These are phyloP conservation scores for Zaprionus bogoriensis DNA, from an alignment of 2,888 invertebrate genomes.

Conservation along the genomic window DNA sequence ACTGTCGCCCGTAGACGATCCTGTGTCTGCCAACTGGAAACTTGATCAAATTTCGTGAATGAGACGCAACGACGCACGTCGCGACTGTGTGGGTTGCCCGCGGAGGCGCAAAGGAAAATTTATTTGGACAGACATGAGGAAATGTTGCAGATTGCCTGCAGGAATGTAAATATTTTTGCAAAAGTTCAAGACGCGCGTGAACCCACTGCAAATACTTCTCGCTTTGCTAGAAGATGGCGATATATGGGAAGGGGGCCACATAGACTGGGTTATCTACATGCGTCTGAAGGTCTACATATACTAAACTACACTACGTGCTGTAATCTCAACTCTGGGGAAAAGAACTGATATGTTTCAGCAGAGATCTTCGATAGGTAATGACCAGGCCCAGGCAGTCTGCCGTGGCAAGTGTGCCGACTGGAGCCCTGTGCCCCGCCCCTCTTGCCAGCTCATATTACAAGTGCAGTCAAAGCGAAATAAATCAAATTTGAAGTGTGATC, in stretches of 20 bases:
- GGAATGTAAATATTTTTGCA: slow-evolving; percentile 14
- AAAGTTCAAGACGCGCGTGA: slow-evolving; percentile 5
- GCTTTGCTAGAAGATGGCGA: background rate
- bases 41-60: slow-evolving; percentile 68
- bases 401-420: slow-evolving; percentile 24
- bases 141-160: slow-evolving; percentile 34
- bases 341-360: background rate
- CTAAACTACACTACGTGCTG: no score
- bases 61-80: slow-evolving; percentile 57
- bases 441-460: slow-evolving; percentile 58
- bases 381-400: no score
- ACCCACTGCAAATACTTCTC: no score
- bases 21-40: slow-evolving; percentile 10
- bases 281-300: no score
- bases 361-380: background rate
- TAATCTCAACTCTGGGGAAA: background rate
- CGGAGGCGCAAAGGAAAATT: slow-evolving; percentile 37
- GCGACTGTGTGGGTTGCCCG: slow-evolving; percentile 36
- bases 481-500: slow-evolving; percentile 60
- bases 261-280: background rate
- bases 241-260: background rate
- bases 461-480: slow-evolving; percentile 70
- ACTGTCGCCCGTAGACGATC: background rate
- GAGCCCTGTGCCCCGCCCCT: slow-evolving; percentile 2
- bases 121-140: slow-evolving; percentile 58